A percentile compares a stretch with the other conserved stretches of the same genome.
Conservation (phyloP, 2,888 invertebrate genomes). For the Cybosia mesomella region DNA sequence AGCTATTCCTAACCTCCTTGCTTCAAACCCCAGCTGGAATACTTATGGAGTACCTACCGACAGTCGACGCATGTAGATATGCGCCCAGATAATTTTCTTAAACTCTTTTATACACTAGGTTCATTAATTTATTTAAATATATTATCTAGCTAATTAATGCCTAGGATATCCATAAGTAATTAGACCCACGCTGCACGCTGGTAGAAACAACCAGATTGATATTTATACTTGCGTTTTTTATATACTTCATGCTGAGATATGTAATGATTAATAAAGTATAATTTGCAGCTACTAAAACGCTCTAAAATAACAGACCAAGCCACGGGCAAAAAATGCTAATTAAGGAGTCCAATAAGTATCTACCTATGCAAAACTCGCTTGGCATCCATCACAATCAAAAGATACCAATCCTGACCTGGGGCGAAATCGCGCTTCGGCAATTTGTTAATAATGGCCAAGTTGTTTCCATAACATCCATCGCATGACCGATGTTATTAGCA, state of each 20-base stretch:
- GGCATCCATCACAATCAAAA: conserved; percentile 50
- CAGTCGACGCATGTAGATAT: too few species aligned
- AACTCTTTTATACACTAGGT: neutral
- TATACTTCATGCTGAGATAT: neutral
- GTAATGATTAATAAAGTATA: neutral
- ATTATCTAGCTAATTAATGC: neutral
- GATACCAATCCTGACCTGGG: conserved; percentile 64
- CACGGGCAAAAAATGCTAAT: conserved; percentile 3
- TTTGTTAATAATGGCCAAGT: conserved; percentile 62
- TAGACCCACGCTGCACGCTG: neutral
- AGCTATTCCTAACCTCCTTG: neutral
- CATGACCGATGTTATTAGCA: conserved; percentile 69
- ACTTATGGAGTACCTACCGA: too few species aligned
- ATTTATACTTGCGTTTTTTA: neutral
- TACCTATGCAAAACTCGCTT: conserved; percentile 31
- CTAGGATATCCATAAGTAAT: neutral
- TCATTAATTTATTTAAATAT: neutral
- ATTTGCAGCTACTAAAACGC: neutral
- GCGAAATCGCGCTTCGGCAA: conserved; percentile 61
- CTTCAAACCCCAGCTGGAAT: neutral
- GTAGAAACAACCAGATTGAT: neutral
- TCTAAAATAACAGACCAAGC: neutral
- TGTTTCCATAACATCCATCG: conserved; percentile 67
- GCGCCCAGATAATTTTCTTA: neutral
- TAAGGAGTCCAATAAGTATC: conserved; percentile 27